These are phyloP conservation scores for Lamellibrachia columna DNA, from an alignment of 2,888 invertebrate species.

Conservation along the genomic window DNA sequence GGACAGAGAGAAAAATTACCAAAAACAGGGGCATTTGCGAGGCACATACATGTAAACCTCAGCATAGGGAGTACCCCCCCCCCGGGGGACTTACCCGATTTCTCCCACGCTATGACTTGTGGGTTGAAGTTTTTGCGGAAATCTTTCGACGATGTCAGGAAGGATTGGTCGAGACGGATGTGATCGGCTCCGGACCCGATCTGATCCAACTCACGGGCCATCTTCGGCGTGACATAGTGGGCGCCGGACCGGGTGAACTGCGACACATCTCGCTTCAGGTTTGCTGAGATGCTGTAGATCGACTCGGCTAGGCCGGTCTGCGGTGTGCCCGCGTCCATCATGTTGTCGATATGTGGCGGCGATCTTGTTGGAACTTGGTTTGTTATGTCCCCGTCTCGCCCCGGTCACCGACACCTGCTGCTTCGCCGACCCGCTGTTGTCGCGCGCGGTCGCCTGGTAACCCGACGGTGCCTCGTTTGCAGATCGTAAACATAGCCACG, in stretches of 20 bases:
- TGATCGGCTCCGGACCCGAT: conserved; percentile 59
- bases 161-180: conserved; percentile 56
- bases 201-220: conserved; percentile 53
- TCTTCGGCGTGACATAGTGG: conserved; percentile 60
- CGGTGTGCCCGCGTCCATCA: neutral
- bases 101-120: conserved; percentile 19
- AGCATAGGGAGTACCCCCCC: too few relatives aligned
- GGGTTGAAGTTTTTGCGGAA: conserved; percentile 31
- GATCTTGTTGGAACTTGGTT: neutral
- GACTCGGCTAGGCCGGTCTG: neutral
- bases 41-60: too few relatives aligned
- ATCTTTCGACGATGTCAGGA: conserved; percentile 50
- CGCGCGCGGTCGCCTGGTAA: neutral
- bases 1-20: too few relatives aligned
- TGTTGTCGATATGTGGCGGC: neutral
- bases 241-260: conserved; percentile 46
- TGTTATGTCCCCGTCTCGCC: conserved; percentile 7
- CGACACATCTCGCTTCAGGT: conserved; percentile 31
- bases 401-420: neutral
- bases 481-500: neutral
- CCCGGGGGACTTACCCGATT: conserved; percentile 34
- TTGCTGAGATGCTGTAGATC: neutral
- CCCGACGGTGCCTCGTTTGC: conserved; percentile 7
- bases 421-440: neutral
- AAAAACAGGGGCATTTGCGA: too few relatives aligned